Conservation (phyloP, 1,140 invertebrate species). For the Drosophila asahinai region DNA sequence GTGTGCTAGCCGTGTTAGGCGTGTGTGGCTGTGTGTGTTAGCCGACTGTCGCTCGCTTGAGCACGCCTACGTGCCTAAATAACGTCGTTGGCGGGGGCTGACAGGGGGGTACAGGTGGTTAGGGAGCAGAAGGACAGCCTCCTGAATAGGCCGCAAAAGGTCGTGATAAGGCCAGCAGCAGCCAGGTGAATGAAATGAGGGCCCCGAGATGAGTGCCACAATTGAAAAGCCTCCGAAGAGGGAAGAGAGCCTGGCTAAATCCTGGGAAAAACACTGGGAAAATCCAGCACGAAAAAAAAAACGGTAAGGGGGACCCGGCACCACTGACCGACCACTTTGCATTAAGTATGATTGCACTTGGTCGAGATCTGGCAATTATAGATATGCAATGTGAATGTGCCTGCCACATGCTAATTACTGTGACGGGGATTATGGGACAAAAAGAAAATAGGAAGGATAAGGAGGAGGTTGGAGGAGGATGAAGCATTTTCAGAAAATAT, state of each 20-base stretch:
- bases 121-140: slow-evolving; percentile 1
- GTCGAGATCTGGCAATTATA: slow-evolving; percentile 58
- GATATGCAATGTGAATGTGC: slow-evolving; percentile 52
- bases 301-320: neutral
- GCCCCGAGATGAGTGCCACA: slow-evolving; percentile 45
- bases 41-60: slow-evolving; percentile 49
- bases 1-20: neutral
- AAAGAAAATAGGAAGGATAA: neutral
- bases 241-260: neutral
- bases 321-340: slow-evolving; percentile 33
- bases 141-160: slow-evolving; percentile 55
- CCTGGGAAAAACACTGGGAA: slow-evolving; percentile 4
- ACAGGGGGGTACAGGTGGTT: slow-evolving; percentile 11
- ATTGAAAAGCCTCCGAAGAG: slow-evolving; percentile 35
- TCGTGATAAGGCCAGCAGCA: slow-evolving; percentile 53
- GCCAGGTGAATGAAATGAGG: slow-evolving; percentile 44
- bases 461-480: too few species aligned
- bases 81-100: slow-evolving; percentile 1
- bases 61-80: slow-evolving; percentile 63
- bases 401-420: slow-evolving; percentile 37
- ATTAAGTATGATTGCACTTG: slow-evolving; percentile 58
- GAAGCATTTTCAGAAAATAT: neutral
- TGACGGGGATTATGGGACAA: neutral
- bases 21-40: slow-evolving; percentile 18
- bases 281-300: neutral